Evolutionary conservation across 2,113 vertebrate species (phyloP).

Genomic region (Todiramphus chloris): DNA sequence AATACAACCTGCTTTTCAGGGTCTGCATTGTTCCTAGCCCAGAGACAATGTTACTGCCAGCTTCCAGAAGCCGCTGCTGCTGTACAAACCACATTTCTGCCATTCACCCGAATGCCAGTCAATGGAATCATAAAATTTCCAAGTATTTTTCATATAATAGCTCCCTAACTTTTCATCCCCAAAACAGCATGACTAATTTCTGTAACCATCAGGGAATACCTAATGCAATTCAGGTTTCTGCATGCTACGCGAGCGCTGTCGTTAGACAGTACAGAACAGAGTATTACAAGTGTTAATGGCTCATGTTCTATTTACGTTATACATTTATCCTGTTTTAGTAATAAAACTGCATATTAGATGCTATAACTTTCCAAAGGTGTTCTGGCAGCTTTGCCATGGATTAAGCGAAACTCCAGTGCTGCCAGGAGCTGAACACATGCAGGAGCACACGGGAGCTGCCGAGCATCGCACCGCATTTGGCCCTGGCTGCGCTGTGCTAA

Average conservation of each 20-base stretch:
- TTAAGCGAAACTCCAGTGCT: background rate
- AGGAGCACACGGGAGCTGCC: background rate
- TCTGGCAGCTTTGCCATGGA: background rate
- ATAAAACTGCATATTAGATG: conserved; percentile 30
- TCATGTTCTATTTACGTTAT: conserved; percentile 47
- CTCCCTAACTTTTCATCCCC: conserved; percentile 35
- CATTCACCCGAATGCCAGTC: conserved; percentile 43
- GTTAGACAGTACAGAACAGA: conserved; percentile 3
- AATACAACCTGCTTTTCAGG: conserved; percentile 33
- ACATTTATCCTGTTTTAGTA: conserved; percentile 38
- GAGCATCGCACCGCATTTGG: background rate
- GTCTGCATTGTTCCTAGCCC: background rate
- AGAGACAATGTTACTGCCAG: background rate
- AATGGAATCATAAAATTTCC: conserved; percentile 5
- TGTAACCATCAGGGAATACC: conserved; percentile 50
- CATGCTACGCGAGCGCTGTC: background rate
- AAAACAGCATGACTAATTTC: conserved; percentile 66
- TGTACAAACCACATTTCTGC: background rate
- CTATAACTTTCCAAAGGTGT: conserved; percentile 14
- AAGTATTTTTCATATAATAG: conserved; percentile 40
- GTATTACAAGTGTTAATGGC: conserved; percentile 28
- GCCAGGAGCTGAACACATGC: background rate
- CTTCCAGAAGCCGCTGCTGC: conserved; percentile 27
- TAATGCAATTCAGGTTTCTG: conserved; percentile 49
- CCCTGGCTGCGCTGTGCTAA: background rate